Evolutionary conservation across 2,113 vertebrate genomes (phyloP), one percentile per base, ranked within the genome.

Genomic region (Sinocyclocheilus anshuiensis): DNA sequence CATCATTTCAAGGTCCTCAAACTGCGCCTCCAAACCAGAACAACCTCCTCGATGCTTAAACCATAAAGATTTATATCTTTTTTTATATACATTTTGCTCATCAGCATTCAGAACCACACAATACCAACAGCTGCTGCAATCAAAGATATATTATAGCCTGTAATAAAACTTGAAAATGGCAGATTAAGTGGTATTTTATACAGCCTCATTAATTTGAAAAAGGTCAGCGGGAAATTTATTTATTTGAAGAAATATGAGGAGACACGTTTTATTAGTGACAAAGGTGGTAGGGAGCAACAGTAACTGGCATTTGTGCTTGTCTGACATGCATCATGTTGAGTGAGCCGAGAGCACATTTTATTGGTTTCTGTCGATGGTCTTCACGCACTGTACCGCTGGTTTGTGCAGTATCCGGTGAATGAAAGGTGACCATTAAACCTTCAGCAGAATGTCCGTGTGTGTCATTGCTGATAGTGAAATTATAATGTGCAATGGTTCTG

Each of bases 151-250:
- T 89, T 91, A 91, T 88, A 87, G 75, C 50, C 57, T 29, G 69
- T 88, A 88, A 87, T 89, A 89, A 88, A 89, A 89, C 29, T 33
- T 53, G 89, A 86, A 88, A 90, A 89, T 90, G 89, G 78, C 80
- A 89, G 90, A 89, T 91, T 87, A 89, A 89, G 89, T 90, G 87
- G 83, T 84, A 86, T 91, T 89, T 91, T 87, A 89, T 88, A 77
- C 76, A 79, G 86, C 86, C 89, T 89, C 72, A 81, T 88, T 89
- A 82, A 91, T 90, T 90, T 87, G 65, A 83, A 85, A 90, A 91
- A 90, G 89, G 89, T 88, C 90, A 90, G 65, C 61, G 75, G 83
- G 48, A 88, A 89, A 86, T 80, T 48, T 80, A 89, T 89, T 87
- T 81, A 89, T 88, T 90, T 87, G 76, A 85, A 59, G 87, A 88